Evolutionary conservation across 2,113 vertebrate species (phyloP).

Genomic region (Leucoraja erinaceus): DNA sequence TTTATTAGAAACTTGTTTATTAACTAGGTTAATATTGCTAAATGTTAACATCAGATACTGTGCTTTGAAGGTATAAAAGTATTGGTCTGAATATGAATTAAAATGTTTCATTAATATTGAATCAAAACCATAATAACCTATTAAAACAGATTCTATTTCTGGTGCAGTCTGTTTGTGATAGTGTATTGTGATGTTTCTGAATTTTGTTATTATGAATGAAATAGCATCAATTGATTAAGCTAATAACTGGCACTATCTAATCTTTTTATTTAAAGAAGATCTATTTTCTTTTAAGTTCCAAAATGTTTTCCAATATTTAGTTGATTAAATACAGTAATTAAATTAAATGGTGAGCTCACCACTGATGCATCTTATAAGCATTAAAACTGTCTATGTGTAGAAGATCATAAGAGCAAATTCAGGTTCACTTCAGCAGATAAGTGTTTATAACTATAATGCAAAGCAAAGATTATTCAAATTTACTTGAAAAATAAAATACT

Average conservation of each 20-base stretch:
- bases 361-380: neutral
- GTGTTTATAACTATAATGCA: neutral
- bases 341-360: neutral
- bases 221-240: neutral
- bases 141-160: neutral
- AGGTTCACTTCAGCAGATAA: neutral
- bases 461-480: neutral
- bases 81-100: neutral
- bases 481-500: conserved; percentile 36
- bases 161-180: neutral
- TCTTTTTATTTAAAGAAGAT: neutral
- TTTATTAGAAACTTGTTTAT: neutral
- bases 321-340: neutral
- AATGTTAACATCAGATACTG: neutral
- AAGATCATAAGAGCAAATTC: neutral
- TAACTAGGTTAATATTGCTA: neutral
- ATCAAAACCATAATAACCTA: neutral
- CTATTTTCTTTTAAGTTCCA: neutral
- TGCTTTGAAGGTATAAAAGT: neutral
- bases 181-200: neutral
- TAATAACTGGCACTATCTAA: neutral
- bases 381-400: neutral
- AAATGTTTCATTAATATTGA: neutral
- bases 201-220: neutral
- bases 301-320: neutral